Evolutionary conservation across 2,797 vertebrate genomes (phyloP), one percentile per base, ranked within the genome.

Genomic region (Ptychadena robeensis): DNA sequence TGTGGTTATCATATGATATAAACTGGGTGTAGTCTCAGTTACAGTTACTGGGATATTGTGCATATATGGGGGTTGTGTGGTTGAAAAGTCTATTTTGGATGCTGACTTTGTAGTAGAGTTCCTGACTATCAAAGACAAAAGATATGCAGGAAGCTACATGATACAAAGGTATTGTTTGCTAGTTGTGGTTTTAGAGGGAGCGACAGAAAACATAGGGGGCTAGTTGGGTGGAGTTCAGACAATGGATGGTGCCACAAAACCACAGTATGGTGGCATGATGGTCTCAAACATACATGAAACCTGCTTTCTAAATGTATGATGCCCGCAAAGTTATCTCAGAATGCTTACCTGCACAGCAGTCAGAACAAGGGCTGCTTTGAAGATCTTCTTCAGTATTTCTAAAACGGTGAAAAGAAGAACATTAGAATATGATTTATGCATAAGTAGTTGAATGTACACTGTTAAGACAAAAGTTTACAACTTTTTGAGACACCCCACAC

Each of bases 1-100:
- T 72, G 68, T 64, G 67, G 78, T 80, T 80, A 31, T 30, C 6
- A n/a, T 27, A n/a, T 35, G 6, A 22, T 63, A 31, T 14, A 71
- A 31, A 12, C 25, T 57, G 40, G 63, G 80, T 44, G 40, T 68
- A 66, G 57, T 74, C 44, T 25, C n/a, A 69, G 69, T 59, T 65
- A 64, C 28, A 59, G 76, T 25, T 44, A 28, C 2, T 25, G 18
- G 31, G 12, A 78, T 67, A 31, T 9, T 18, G 9, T 37, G 3
- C 22, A 31, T 37, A 22, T 7, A 44, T 31, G 73, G 38, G 37
- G 8, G 35, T 40, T 66, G 74, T 35, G 64, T 68, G 75, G 75
- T 40, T 35, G 65, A 31, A 1, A 14, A 18, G 22, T 27, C 27
- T 69, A 27, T 57, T 79, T 53, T 79, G 44, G 64, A 77, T 34